These are phyloP conservation scores for Tyria jacobaeae DNA, from an alignment of 2,888 invertebrate genomes.

Conservation along the genomic window DNA sequence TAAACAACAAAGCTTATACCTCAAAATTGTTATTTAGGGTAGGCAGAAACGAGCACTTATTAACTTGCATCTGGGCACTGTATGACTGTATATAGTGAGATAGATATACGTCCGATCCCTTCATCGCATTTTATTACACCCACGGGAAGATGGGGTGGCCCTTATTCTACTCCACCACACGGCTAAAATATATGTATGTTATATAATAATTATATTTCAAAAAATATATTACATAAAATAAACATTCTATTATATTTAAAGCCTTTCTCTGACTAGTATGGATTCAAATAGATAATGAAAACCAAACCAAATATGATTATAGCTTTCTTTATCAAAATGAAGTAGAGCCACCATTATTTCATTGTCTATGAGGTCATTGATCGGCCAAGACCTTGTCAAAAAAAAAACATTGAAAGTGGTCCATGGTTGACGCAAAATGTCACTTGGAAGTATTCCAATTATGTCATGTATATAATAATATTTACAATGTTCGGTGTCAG, in stretches of 20 bases:
- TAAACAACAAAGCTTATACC: too few relatives aligned
- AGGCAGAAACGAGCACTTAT: too few relatives aligned
- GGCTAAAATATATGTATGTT: too few relatives aligned
- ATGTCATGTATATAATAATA: constrained; percentile 35
- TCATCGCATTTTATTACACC: too few relatives aligned
- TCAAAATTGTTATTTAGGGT: too few relatives aligned
- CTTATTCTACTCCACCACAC: too few relatives aligned
- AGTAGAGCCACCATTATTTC: constrained; percentile 4
- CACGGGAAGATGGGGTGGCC: too few relatives aligned
- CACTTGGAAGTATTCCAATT: constrained; percentile 43
- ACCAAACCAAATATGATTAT: background rate
- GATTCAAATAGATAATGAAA: background rate
- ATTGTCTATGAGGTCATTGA: constrained; percentile 6
- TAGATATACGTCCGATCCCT: too few relatives aligned
- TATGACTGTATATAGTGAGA: too few relatives aligned
- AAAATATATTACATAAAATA: too few relatives aligned
- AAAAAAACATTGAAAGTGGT: constrained; percentile 10
- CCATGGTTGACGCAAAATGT: constrained; percentile 13
- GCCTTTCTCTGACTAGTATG: background rate
- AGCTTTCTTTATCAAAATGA: background rate
- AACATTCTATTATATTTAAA: background rate
- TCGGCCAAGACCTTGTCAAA: constrained; percentile 18
- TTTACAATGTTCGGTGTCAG: constrained; percentile 18
- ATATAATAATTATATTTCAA: too few relatives aligned
- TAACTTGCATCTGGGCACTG: too few relatives aligned